Evolutionary conservation across 2,797 vertebrate species (phyloP).

Genomic region (Meriones psammophilus): DNA sequence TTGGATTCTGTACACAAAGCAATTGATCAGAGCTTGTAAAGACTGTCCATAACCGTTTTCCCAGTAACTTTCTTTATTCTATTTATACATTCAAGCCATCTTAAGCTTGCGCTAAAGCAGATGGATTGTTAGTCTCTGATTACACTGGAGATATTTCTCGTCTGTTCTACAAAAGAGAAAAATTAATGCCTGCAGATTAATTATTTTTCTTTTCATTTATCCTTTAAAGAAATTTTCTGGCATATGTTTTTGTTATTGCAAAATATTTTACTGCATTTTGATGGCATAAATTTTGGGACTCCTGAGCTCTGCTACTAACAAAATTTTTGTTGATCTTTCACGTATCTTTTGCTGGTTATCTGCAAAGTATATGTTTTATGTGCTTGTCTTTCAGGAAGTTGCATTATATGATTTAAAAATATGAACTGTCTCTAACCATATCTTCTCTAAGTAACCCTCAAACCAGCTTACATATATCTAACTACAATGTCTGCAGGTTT

Average conservation of each 20-base stretch:
- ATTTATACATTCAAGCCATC: conserved; percentile 12
- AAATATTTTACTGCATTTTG: background rate
- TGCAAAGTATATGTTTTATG: background rate
- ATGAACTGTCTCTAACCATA: background rate
- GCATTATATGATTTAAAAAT: background rate
- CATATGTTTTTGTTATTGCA: background rate
- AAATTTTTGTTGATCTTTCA: background rate
- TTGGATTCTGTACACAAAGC: conserved; percentile 67
- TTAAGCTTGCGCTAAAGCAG: conserved; percentile 47
- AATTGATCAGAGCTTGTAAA: conserved; percentile 71
- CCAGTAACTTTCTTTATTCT: conserved; percentile 10
- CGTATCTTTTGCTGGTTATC: background rate
- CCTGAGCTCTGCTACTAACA: background rate
- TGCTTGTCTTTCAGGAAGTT: background rate
- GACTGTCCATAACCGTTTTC: conserved; percentile 52
- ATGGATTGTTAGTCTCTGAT: conserved; percentile 59
- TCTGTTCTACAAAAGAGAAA: background rate
- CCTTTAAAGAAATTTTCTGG: background rate
- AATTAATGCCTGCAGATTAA: background rate
- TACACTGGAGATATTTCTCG: background rate
- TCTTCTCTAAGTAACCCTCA: background rate
- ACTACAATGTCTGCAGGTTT: background rate
- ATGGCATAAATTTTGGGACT: background rate
- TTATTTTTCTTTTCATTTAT: background rate
- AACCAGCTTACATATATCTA: background rate